phyloP scores from a whole-genome alignment of 1,140 invertebrate species.

The Maniola jurtina region DNA sequence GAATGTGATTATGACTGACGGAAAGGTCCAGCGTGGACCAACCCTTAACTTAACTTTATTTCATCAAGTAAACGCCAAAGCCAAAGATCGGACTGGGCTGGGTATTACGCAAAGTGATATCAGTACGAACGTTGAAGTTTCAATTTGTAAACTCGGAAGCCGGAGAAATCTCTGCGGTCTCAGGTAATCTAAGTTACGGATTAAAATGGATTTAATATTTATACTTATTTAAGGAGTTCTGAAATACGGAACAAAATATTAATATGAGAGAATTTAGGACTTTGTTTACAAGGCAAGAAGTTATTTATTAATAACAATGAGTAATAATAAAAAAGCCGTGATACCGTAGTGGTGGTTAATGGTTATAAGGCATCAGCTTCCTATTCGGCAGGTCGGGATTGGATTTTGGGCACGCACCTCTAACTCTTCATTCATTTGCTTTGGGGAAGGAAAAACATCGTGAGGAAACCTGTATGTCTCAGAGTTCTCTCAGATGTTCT shows the following conservation, averaged over 20 bases:
- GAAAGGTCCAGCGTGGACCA: not conserved
- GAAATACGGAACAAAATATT: not conserved
- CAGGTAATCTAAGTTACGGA: slow-evolving; percentile 20
- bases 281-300: too few species aligned
- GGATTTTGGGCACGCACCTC: too few species aligned
- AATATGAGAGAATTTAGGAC: not conserved
- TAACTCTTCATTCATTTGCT: too few species aligned
- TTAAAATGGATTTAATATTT: slow-evolving; percentile 1
- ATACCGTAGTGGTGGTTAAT: too few species aligned
- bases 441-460: too few species aligned
- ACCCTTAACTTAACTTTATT: not conserved
- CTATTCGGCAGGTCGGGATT: too few species aligned
- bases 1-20: too few species aligned
- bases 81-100: slow-evolving; percentile 7
- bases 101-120: slow-evolving; percentile 6
- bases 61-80: slow-evolving; percentile 2
- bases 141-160: slow-evolving; percentile 44
- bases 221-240: not conserved
- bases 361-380: too few species aligned
- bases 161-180: slow-evolving; percentile 40
- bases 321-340: too few species aligned
- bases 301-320: too few species aligned
- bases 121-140: slow-evolving; percentile 13
- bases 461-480: too few species aligned
- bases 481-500: too few species aligned